Base-by-base conservation (phyloP, 2,888 invertebrate species). In the Drosophila anomelani region DNA sequence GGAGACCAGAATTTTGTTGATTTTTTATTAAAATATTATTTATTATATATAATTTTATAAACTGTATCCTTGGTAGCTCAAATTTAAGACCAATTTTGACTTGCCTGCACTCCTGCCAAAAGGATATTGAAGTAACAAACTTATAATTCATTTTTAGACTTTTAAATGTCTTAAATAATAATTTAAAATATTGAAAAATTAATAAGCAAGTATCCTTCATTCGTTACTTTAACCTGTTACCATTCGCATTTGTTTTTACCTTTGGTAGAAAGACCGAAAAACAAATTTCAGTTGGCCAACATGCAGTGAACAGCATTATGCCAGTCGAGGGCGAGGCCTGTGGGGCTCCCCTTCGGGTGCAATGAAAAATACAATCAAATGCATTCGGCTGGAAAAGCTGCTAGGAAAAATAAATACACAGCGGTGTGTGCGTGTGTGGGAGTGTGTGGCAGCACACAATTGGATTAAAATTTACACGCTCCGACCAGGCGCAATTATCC, bases 391-490 rank as follows among this genome's bases (percentile, higher is more conserved):
- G 85, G 87, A 87, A 87, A 87, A 87, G 85, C 89, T 85, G 80
- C 84, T 82, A 75, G 81, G 78, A 82, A 82, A 83, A 85, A 88
- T 83, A 85, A 80, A 83, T 84, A 86, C 85, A 88, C 77, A 85
- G 55, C 66, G 17, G 32, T 29, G 32, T 9, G 46, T 9, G 84
- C 78, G 80, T 20, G 20, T 20, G 20, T 20, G 1, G 20, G 20
- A 20, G 32, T 55, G 43, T 58, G 76, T 75, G 85, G 85, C 86
- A 80, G 83, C 89, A 87, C 89, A 85, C 89, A 87, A 87, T 87
- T 87, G 89, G 87, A 87, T 87, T 87, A 87, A 88, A 87, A 87
- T 87, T 87, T 87, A 87, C 89, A 87, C 83, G 87, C 85, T 79
- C 77, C 85, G 78, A 80, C 85, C 85, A 85, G 80, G 80, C 82